Percentiles rank a stretch among this genome's conserved stretches.
phyloP scores from a whole-genome alignment of 1,140 invertebrate genomes.

The Orius laevigatus region DNA sequence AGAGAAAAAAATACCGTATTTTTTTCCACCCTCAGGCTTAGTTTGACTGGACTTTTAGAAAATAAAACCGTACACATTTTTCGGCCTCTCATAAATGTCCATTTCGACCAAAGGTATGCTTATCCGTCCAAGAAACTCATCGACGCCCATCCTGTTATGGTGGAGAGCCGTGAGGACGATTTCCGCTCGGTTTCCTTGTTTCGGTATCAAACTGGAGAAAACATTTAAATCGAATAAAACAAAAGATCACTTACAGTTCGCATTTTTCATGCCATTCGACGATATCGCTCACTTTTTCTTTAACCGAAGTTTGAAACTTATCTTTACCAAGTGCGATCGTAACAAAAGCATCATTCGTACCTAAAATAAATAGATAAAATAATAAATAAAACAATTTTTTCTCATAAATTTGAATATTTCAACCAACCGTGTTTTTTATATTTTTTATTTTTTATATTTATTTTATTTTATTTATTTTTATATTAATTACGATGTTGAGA shows the following conservation, averaged over 20 bases:
- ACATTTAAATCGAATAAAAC: constrained; percentile 8
- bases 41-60: no score
- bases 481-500: no score
- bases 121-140: constrained; percentile 80
- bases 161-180: constrained; percentile 71
- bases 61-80: constrained; percentile 47
- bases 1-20: no score
- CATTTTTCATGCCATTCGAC: constrained; percentile 93
- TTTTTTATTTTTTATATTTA: no score
- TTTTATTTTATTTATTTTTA: no score
- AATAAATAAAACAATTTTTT: no score
- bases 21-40: no score
- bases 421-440: no score
- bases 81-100: constrained; percentile 77
- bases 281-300: constrained; percentile 65
- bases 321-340: constrained; percentile 87
- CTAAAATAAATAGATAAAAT: no score
- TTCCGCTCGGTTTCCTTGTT: constrained; percentile 73
- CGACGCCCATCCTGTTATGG: constrained; percentile 75
- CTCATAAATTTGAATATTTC: no score
- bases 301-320: constrained; percentile 89
- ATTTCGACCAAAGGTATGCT: constrained; percentile 69
- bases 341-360: constrained; percentile 87
- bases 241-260: constrained; percentile 54
- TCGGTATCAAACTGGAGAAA: constrained; percentile 49